Percentiles rank a stretch among this genome's conserved stretches.
Evolutionary conservation across 2,797 vertebrate genomes (phyloP).

Genomic region (Lithobates pipiens): DNA sequence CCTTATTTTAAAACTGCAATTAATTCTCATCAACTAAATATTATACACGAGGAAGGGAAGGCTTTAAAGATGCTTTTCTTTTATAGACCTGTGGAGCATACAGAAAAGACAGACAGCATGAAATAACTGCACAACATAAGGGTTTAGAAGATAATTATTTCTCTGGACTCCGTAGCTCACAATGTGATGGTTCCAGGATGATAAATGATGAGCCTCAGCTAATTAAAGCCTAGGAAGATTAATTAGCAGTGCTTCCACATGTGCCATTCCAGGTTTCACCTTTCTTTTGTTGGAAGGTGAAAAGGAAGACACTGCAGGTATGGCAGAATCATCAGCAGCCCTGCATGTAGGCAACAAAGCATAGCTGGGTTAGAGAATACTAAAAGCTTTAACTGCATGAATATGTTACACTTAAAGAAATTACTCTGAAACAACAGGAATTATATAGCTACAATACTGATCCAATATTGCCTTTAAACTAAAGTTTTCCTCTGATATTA

Average conservation of each 20-base stretch:
- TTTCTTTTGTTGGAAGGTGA: slow-evolving; percentile 53
- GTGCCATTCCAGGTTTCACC: slow-evolving; percentile 32
- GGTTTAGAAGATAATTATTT: slow-evolving; percentile 55
- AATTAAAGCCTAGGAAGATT: slow-evolving; percentile 60
- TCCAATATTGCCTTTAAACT: neutral
- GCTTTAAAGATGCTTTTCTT: neutral
- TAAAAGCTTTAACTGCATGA: neutral
- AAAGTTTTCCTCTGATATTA: neutral
- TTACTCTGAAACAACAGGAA: neutral
- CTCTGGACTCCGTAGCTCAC: slow-evolving; percentile 49
- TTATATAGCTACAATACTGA: neutral
- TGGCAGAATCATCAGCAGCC: neutral
- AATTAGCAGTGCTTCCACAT: slow-evolving; percentile 51
- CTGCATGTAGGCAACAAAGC: neutral
- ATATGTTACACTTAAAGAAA: neutral
- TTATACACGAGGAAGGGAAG: neutral
- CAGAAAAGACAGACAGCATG: neutral
- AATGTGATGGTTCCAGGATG: slow-evolving; percentile 45
- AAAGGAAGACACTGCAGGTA: slow-evolving; percentile 37
- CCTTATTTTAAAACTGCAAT: neutral
- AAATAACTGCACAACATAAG: slow-evolving; percentile 31
- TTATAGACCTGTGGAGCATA: neutral
- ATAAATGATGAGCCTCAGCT: slow-evolving; percentile 53
- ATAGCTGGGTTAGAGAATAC: neutral
- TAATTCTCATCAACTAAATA: neutral